Base-by-base conservation (phyloP, 1,140 invertebrate genomes). In the Drosophila setifemur region DNA sequence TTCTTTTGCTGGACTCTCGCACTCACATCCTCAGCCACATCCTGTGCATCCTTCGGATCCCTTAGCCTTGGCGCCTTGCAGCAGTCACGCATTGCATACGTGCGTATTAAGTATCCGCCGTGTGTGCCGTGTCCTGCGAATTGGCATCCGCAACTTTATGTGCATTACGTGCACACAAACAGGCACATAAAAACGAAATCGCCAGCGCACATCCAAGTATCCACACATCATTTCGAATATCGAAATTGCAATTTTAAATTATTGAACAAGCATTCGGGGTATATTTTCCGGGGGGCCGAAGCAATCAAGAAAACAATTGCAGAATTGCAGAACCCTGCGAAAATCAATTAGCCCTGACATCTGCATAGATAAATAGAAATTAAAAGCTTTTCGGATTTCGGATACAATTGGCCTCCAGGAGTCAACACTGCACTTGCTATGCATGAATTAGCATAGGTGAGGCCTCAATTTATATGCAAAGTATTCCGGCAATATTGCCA, bases 81-180 rank as follows among this genome's bases (percentile, higher is more conserved):
- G 43, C 68, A 74, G 79, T 85, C 79, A 85, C 79, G 79, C 81
- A 60, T 67, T 58, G 49, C 55, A 67, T 75, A 85, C 77, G 77
- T 82, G 78, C 69, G 63, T 72, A 82, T 81, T 81, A 82, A 76
- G 72, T 72, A 82, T 82, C 82, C 77, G 77, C 63, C 72, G 67
- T 63, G 72, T 82, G 77, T n/a, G 54, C 33, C n/a, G n/a, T 48
- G 68, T 67, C 68, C 73, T 35, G 52, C 63, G 29, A 73, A 42
- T 74, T 73, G 78, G 43, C 71, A 21, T 39, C 29, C 33, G 45
- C 40, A 71, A 60, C 66, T 86, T 85, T 85, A 85, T 85, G 77
- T 86, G 52, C 49, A 16, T 48, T 81, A 85, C 81, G 79, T 85
- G 79, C 75, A 75, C 66, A 76, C 76, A 75, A 44, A 73, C 54